Base-by-base conservation (phyloP, 2,888 invertebrate species). In the Acronicta leporina region DNA sequence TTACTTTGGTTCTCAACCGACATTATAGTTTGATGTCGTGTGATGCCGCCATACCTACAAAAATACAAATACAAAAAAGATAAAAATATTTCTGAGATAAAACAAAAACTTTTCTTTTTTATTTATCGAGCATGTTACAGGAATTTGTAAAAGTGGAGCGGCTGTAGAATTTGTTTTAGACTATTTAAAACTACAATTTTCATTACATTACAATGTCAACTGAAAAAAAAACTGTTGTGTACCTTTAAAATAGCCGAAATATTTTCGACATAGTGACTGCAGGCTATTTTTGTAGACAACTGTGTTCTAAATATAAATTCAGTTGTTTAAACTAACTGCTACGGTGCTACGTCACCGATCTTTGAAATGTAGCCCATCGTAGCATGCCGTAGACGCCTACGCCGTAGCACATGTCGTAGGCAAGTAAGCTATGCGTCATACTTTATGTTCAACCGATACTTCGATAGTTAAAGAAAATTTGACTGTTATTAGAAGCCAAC, bases 371-470 rank as follows among this genome's bases (percentile, higher is more conserved):
- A 56, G 44, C 16, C 35, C 43, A 30, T 58, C 60, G 73, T 73
- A 73, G 35, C 63, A 68, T 66, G 62, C 43, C 62, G 76, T 76
- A 77, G 74, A 40, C 76, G 64, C 64, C 77, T 76, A 74, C 77
- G 77, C 54, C 77, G 77, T 76, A 77, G 77, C 71, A 61, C 42
- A 60, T 62, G 49, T 66, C 76, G 73, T 70, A 70, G 75, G 30
- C 58, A 65, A 49, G 58, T 63, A 45, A 44, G 50, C 46, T 47
- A n/a, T 47, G 33, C 10, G 10, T 10, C 33, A 33, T 11, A 33
- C 4, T 33, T 33, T 33, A 33, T 11, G 33, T 11, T 33, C 33
- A 30, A 4, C 9, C 2, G 9, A 30, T 9, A 30, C n/a, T n/a
- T n/a, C 1, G 8, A 9, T 30, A 2, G 1, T 30, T 5, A 30